These are phyloP conservation scores for Sorex fumeus DNA, from an alignment of 2,113 vertebrate genomes.

Conservation along the genomic window DNA sequence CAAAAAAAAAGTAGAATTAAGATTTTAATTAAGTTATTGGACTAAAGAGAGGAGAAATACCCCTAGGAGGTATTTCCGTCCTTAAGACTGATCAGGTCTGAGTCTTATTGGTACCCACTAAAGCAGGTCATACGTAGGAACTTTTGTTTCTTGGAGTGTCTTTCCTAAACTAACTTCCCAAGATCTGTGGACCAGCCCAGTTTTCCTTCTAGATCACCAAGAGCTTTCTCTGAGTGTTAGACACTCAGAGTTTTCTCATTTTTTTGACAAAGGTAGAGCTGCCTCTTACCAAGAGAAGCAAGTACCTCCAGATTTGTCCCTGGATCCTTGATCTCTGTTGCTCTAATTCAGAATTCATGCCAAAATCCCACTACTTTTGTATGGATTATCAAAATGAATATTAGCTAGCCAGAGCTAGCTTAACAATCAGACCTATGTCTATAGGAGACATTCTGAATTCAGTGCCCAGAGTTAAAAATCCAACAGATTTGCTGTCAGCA, in stretches of 20 bases:
- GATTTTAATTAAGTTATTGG: no score
- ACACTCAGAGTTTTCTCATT: background rate
- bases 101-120: no score
- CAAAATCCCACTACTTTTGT: background rate
- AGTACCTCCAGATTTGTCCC: background rate
- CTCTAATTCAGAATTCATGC: background rate
- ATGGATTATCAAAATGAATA: background rate
- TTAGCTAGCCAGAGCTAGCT: background rate
- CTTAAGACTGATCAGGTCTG: no score
- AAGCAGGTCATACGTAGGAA: background rate
- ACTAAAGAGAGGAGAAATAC: no score
- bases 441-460: background rate
- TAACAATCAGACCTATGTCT: background rate
- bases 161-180: background rate
- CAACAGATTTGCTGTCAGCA: background rate
- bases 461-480: background rate
- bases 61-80: no score
- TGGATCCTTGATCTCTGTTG: background rate
- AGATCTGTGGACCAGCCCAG: background rate
- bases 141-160: slow-evolving; percentile 20
- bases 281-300: background rate
- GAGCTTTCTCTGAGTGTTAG: background rate
- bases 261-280: background rate
- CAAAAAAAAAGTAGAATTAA: no score
- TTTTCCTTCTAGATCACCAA: background rate